Evolutionary conservation across 2,113 vertebrate species (phyloP).

Genomic region (Ariopsis seemanni): DNA sequence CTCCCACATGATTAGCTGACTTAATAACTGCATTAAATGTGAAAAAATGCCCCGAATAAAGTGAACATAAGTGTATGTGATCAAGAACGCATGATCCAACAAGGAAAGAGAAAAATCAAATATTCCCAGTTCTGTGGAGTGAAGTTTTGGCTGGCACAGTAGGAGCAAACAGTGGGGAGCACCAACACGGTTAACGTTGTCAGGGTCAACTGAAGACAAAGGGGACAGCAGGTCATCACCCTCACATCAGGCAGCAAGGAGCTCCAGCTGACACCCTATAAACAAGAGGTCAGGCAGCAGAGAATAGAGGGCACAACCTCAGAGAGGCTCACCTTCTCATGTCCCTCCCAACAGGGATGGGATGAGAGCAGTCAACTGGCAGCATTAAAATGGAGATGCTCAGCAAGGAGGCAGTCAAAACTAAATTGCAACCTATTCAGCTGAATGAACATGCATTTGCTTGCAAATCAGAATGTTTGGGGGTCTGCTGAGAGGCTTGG

Average conservation of each 20-base stretch:
- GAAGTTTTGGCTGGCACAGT: not conserved
- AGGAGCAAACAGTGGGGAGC: not conserved
- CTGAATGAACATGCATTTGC: not conserved
- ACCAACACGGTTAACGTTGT: not conserved
- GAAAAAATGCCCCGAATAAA: too few relatives aligned
- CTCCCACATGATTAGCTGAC: too few relatives aligned
- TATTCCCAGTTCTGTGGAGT: conserved; percentile 4
- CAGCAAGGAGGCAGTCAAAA: conserved; percentile 65
- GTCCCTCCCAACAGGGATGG: conserved; percentile 49
- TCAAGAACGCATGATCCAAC: conserved; percentile 17
- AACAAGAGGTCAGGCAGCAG: conserved; percentile 70
- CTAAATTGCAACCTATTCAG: conserved; percentile 38
- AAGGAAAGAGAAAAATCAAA: not conserved
- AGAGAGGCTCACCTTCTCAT: conserved; percentile 53
- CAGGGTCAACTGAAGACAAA: conserved; percentile 65
- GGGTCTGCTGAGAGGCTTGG: not conserved
- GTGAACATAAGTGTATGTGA: not conserved
- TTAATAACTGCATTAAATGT: too few relatives aligned
- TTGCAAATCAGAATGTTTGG: conserved; percentile 31
- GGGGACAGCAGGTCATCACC: conserved; percentile 71
- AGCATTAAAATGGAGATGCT: conserved; percentile 73
- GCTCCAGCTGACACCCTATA: conserved; percentile 77
- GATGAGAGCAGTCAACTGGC: conserved; percentile 47
- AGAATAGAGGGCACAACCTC: conserved; percentile 72
- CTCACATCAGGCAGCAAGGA: conserved; percentile 68